These are phyloP conservation scores for Eciton burchellii DNA, from an alignment of 1,140 invertebrate species.

Conservation along the genomic window DNA sequence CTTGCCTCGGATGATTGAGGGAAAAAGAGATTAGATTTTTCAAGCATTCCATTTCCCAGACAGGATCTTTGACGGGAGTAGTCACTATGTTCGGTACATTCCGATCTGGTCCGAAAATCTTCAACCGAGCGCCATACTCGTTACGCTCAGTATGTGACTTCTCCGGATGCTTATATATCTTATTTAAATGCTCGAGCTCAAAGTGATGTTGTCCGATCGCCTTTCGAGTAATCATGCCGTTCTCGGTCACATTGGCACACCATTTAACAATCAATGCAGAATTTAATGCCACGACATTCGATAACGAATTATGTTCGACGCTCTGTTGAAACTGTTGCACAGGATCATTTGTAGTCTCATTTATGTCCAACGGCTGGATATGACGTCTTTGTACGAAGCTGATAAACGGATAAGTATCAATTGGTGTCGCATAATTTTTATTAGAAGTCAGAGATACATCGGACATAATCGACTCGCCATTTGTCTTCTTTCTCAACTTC, in stretches of 20 bases:
- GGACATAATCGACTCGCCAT: constrained; percentile 77
- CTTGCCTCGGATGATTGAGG: constrained; percentile 77
- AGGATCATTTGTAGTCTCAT: constrained; percentile 62
- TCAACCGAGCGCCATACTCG: constrained; percentile 80
- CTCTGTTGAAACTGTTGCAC: constrained; percentile 64
- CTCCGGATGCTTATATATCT: constrained; percentile 80
- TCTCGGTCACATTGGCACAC: constrained; percentile 80
- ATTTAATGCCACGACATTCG: constrained; percentile 75
- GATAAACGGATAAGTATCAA: constrained; percentile 74
- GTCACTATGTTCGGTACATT: constrained; percentile 75
- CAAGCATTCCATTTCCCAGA: constrained; percentile 74
- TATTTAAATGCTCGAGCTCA: constrained; percentile 80
- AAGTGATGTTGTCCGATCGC: constrained; percentile 84
- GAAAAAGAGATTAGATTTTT: constrained; percentile 81
- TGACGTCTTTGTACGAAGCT: constrained; percentile 80
- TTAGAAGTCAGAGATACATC: constrained; percentile 79
- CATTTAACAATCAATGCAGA: constrained; percentile 81
- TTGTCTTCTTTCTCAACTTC: constrained; percentile 81
- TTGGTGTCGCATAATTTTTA: constrained; percentile 2
- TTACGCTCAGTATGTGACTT: constrained; percentile 73
- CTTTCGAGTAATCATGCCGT: constrained; percentile 72
- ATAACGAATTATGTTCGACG: constrained; percentile 43
- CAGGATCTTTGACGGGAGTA: constrained; percentile 71
- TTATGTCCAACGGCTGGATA: constrained; percentile 71
- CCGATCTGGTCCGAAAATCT: constrained; percentile 83